Evolutionary conservation across 2,888 invertebrate species (phyloP), one percentile per base, ranked within the genome.

Genomic region (Aphodius sticticus): DNA sequence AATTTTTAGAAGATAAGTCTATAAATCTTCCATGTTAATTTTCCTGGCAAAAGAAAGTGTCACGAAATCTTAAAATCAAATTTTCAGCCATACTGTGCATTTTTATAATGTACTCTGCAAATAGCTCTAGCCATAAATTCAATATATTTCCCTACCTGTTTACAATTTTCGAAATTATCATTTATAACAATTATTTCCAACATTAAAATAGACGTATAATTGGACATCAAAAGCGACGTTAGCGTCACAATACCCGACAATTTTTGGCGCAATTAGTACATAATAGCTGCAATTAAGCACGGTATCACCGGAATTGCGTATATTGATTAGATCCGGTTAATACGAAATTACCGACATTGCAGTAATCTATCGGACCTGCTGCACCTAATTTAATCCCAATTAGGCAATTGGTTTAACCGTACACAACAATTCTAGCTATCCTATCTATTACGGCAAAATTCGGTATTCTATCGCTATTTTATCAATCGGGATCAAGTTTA

Each of bases 311-410:
- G 53, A 53, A 53, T 53, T 53, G 53, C 9, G 9, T 53, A 12
- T 53, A 53, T 53, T 53, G 53, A 53, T 53, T 53, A 53, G 53
- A 53, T 53, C 53, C 53, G 53, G 53, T 53, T 53, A 53, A 53
- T 53, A 53, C 53, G 53, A 53, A 53, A 53, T 53, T 53, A 53
- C 53, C 53, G 53, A 53, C 53, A 53, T 53, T 9, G 12, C 53
- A 5, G 53, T 12, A 53, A 53, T 53, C 53, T 5, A 5, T 53
- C 53, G 53, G 4, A 12, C 53, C 53, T 9, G 53, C 53, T 9
- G 53, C 12, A 53, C 12, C 53, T 53, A 53, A 53, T 53, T 53
- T 53, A 7, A 3, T 5, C 53, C 53, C 12, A 53, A 53, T 53
- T 53, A 53, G 12, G 9, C 12, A 12, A 9, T 12, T 9, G 53